A percentile compares a stretch with the other conserved stretches of the same genome.
Evolutionary conservation across 2,888 invertebrate species (phyloP).

Genomic region (Leptopilina drosophilae): DNA sequence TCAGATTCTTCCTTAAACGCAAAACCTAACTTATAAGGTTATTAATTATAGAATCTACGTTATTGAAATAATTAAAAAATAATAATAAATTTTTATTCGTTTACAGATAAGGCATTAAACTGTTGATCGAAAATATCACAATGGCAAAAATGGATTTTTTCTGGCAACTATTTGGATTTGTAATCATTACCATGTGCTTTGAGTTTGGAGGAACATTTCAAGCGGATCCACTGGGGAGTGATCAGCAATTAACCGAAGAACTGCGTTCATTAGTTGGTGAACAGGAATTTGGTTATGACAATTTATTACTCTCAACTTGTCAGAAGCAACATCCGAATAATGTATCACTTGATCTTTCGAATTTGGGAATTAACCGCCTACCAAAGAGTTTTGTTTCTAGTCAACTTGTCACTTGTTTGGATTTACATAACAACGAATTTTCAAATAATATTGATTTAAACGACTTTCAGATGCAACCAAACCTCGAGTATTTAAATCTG

Average conservation of each 20-base stretch:
- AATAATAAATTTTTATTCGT: too few species aligned
- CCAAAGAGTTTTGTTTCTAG: too few species aligned
- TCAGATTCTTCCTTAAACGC: too few species aligned
- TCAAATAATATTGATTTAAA: slow-evolving; percentile 46
- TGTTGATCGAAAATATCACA: background rate
- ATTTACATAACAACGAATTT: slow-evolving; percentile 26
- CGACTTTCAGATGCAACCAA: slow-evolving; percentile 56
- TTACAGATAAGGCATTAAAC: too few species aligned
- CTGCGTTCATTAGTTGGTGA: background rate
- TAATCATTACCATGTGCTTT: background rate
- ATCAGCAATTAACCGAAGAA: background rate
- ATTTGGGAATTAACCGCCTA: background rate
- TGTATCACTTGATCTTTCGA: too few species aligned
- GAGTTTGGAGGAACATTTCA: background rate
- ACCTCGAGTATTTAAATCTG: too few species aligned
- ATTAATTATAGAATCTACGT: too few species aligned
- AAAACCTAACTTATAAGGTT: too few species aligned
- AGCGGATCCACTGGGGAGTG: background rate
- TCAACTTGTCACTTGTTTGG: too few species aligned
- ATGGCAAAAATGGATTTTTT: background rate
- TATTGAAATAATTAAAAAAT: too few species aligned
- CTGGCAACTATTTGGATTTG: background rate
- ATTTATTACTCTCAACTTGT: background rate
- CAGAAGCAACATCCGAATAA: background rate
- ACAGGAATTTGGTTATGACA: background rate